Conservation (phyloP, 2,888 invertebrate genomes). For the Halocaridina rubra region DNA sequence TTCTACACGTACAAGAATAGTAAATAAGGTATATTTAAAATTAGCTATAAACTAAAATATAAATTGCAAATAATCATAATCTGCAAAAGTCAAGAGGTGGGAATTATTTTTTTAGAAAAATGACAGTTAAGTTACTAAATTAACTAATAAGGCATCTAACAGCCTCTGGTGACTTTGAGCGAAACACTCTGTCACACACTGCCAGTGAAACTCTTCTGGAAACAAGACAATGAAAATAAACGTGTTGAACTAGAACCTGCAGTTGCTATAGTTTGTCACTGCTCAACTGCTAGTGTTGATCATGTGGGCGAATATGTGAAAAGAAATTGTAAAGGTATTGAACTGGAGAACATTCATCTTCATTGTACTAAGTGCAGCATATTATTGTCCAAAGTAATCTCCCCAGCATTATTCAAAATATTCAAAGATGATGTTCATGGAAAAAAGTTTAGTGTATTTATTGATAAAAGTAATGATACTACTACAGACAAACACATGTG, state of each 20-base stretch:
- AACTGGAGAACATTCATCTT: background rate
- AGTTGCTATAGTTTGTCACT: too few species aligned
- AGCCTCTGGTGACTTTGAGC: background rate
- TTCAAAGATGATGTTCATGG: constrained; percentile 11
- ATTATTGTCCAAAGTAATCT: background rate
- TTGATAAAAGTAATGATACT: background rate
- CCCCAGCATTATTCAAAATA: background rate
- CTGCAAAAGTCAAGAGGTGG: background rate
- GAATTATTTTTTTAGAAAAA: too few species aligned
- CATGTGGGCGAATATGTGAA: constrained; percentile 1
- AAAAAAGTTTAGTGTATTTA: constrained; percentile 1
- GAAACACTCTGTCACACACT: too few species aligned
- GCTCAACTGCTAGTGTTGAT: background rate
- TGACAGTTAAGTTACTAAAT: too few species aligned
- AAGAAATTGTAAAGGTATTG: constrained; percentile 7
- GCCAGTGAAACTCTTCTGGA: too few species aligned
- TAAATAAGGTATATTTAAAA: too few species aligned
- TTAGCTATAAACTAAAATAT: background rate
- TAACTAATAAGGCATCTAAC: too few species aligned
- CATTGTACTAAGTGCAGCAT: constrained; percentile 12
- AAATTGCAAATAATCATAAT: background rate
- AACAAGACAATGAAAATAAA: too few species aligned
- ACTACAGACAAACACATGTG: background rate
- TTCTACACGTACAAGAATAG: too few species aligned
- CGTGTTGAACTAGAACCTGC: background rate